Percentiles rank a stretch among this genome's conserved stretches.
These are phyloP conservation scores for Phrynocephalus versicolor DNA, from an alignment of 2,113 vertebrate genomes.

Conservation along the genomic window DNA sequence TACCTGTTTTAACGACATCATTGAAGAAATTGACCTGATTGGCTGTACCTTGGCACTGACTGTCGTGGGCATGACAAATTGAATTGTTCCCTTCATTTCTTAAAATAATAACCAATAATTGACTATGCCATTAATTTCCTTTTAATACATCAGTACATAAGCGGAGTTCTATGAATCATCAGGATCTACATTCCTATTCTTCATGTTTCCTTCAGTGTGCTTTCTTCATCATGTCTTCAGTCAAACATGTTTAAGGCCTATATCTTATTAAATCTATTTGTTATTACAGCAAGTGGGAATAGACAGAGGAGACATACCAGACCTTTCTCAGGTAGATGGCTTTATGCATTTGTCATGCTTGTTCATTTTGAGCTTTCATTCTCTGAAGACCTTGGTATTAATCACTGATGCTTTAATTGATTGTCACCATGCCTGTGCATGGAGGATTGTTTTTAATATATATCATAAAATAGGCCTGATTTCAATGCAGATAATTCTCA, in stretches of 20 bases:
- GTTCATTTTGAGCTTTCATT: constrained; percentile 23
- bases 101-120: neutral
- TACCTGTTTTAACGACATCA: neutral
- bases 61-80: neutral
- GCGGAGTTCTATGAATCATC: neutral
- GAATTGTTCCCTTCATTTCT: neutral
- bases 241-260: constrained; percentile 36
- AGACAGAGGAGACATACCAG: constrained; percentile 96
- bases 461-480: neutral
- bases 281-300: constrained; percentile 95
- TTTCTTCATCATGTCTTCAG: constrained; percentile 42
- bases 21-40: neutral
- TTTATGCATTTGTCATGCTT: constrained; percentile 21
- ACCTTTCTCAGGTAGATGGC: constrained; percentile 89
- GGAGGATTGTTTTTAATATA: neutral
- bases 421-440: neutral
- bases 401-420: accelerated
- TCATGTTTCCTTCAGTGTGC: neutral
- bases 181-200: neutral
- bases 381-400: constrained; percentile 27
- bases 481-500: neutral
- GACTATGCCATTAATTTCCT: neutral
- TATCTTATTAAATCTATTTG: constrained; percentile 51
- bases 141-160: neutral
- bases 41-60: neutral